Evolutionary conservation across 2,888 invertebrate genomes (phyloP), one percentile per base, ranked within the genome.

Genomic region (Drosophila gaucha): DNA sequence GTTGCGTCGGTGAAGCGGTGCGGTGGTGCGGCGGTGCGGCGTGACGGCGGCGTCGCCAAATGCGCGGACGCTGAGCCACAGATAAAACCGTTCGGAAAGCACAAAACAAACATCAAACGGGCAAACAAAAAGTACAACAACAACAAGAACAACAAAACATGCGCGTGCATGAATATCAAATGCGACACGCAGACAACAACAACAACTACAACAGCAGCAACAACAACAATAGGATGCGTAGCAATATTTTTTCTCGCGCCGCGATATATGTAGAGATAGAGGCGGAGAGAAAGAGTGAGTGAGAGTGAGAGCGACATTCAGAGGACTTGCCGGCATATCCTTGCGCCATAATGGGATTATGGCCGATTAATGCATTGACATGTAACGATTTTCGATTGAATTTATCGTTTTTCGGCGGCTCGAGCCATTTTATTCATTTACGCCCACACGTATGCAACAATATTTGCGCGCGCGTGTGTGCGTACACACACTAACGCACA

Each of bases 321-420:
- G 70, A 63, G 74, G 51, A 68, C 67, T 66, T 63, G 57, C 59
- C 55, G 72, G 79, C 82, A 88, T 90, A 90, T 90, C 90, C 90
- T 86, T 89, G 88, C 78, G 80, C 84, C 89, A 80, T 91, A 91
- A 92, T 92, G 91, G 91, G 91, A 91, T 91, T 91, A 92, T 91
- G 90, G 88, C 86, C 91, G 92, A 91, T 91, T 92, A 91, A 91
- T 90, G 91, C 91, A 91, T 91, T 91, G 91, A 91, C 91, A 91
- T 91, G 92, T 90, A 91, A 91, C 91, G 91, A 91, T 91, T 91
- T 90, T 90, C 91, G 91, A 90, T 91, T 91, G 92, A 92, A 92
- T 91, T 91, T 90, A 90, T 90, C 90, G 89, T 89, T 90, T 84
- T 83, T 89, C 88, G 89, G 79, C 71, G 79, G 88, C 89, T 84